These are phyloP conservation scores for Euplexia lucipara DNA, from an alignment of 2,888 invertebrate species.

Conservation along the genomic window DNA sequence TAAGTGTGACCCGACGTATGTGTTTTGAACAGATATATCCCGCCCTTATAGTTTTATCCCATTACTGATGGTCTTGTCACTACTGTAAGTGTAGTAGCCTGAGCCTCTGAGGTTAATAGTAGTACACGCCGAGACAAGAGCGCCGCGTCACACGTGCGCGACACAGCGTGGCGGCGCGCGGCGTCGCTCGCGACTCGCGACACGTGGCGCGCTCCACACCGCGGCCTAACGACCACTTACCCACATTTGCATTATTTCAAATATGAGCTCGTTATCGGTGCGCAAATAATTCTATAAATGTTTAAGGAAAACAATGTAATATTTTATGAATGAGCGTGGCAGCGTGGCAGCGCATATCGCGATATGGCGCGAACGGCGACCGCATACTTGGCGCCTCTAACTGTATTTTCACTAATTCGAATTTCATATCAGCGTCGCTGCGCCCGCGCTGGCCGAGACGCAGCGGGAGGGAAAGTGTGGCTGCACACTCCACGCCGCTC, in stretches of 20 bases:
- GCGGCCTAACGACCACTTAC: slow-evolving; percentile 25
- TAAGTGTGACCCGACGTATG: too few species aligned
- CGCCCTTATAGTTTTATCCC: too few species aligned
- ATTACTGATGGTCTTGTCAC: too few species aligned
- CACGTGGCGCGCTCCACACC: slow-evolving; percentile 43
- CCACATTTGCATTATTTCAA: slow-evolving; percentile 48
- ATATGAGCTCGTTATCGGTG: slow-evolving; percentile 63
- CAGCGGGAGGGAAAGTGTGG: slow-evolving; percentile 28
- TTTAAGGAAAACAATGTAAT: slow-evolving; percentile 62
- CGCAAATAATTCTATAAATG: slow-evolving; percentile 65
- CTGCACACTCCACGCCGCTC: background rate
- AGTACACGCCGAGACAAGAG: background rate
- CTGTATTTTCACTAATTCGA: slow-evolving; percentile 60
- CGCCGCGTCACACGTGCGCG: slow-evolving; percentile 42
- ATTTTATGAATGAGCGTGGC: slow-evolving; percentile 66
- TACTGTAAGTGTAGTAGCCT: too few species aligned
- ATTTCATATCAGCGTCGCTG: slow-evolving; percentile 45
- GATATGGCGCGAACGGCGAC: slow-evolving; percentile 7
- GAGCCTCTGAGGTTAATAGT: too few species aligned
- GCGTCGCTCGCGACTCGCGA: slow-evolving; percentile 2
- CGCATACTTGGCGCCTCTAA: slow-evolving; percentile 37
- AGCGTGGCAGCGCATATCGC: slow-evolving; percentile 6
- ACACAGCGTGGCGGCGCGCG: slow-evolving; percentile 4
- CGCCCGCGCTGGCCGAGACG: slow-evolving; percentile 1
- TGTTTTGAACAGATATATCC: too few species aligned